A percentile compares a stretch with the other conserved stretches of the same genome.
Evolutionary conservation across 2,888 invertebrate genomes (phyloP).

Genomic region (Melinaea marsaeus): DNA sequence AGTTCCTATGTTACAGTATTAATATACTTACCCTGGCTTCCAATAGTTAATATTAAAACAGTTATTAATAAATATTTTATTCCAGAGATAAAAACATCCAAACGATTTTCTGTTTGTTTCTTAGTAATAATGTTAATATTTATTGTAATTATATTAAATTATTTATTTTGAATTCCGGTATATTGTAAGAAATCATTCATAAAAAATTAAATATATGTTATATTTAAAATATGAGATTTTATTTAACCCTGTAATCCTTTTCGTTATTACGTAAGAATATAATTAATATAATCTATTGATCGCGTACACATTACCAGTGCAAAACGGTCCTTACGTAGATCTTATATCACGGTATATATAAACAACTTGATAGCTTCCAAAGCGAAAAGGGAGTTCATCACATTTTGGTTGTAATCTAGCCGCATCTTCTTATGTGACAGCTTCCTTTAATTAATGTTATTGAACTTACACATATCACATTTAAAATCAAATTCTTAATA

Average conservation of each 20-base stretch:
- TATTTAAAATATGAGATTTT: background rate
- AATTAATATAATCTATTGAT: conserved; percentile 50
- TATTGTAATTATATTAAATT: background rate
- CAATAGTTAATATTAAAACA: too few relatives aligned
- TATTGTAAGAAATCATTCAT: background rate
- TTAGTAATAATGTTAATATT: background rate
- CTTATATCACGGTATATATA: background rate
- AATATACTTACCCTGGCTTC: too few relatives aligned
- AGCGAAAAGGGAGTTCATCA: conserved; percentile 39
- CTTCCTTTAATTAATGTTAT: conserved; percentile 70
- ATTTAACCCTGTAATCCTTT: conserved; percentile 28
- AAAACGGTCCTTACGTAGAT: conserved; percentile 12
- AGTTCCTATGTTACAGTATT: too few relatives aligned
- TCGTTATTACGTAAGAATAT: background rate
- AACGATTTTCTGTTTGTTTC: background rate
- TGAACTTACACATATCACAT: conserved; percentile 46
- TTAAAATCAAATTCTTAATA: conserved; percentile 39
- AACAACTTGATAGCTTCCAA: conserved; percentile 19
- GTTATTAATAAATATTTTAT: too few relatives aligned
- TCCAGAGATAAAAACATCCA: too few relatives aligned
- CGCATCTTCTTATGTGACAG: conserved; percentile 73
- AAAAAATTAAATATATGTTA: background rate
- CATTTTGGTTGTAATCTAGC: conserved; percentile 58
- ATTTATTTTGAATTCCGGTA: background rate
- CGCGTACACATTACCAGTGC: conserved; percentile 39